phyloP scores from a whole-genome alignment of 2,888 invertebrate genomes.

The Lathronympha strigana region DNA sequence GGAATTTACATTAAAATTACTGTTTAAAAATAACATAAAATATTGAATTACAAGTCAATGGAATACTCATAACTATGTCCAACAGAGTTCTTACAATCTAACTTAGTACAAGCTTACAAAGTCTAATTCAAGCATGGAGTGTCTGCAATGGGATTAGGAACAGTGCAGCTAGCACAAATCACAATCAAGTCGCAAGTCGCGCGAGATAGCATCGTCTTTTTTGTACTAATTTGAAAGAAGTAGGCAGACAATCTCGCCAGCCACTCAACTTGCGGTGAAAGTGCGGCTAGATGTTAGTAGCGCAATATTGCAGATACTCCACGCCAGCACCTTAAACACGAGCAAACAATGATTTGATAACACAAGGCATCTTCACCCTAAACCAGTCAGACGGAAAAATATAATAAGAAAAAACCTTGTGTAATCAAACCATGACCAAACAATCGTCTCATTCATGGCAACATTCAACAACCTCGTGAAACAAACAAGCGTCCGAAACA shows the following conservation, averaged over 20 bases:
- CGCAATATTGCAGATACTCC: slow-evolving; percentile 50
- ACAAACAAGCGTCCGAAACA: slow-evolving; percentile 52
- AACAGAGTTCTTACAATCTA: slow-evolving; percentile 59
- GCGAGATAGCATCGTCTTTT: not conserved
- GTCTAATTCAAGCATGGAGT: slow-evolving; percentile 53
- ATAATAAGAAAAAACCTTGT: slow-evolving; percentile 9
- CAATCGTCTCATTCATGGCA: slow-evolving; percentile 40
- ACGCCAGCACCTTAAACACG: slow-evolving; percentile 43
- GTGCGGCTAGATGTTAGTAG: slow-evolving; percentile 8
- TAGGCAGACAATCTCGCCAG: no score
- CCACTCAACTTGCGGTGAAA: no score
- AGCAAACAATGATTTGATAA: slow-evolving; percentile 27
- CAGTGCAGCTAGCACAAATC: not conserved
- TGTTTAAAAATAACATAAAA: slow-evolving; percentile 16
- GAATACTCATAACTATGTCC: slow-evolving; percentile 50
- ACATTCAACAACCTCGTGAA: slow-evolving; percentile 41
- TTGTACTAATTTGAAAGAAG: no score
- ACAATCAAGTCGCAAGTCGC: not conserved
- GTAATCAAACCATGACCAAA: slow-evolving; percentile 22
- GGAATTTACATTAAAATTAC: slow-evolving; percentile 11
- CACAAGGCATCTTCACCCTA: slow-evolving; percentile 6
- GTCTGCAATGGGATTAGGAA: slow-evolving; percentile 49
- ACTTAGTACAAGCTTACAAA: slow-evolving; percentile 53
- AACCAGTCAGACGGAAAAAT: slow-evolving; percentile 5
- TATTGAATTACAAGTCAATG: slow-evolving; percentile 40